Conservation (phyloP, 2,888 invertebrate genomes). For the Lacanobia oleracea region DNA sequence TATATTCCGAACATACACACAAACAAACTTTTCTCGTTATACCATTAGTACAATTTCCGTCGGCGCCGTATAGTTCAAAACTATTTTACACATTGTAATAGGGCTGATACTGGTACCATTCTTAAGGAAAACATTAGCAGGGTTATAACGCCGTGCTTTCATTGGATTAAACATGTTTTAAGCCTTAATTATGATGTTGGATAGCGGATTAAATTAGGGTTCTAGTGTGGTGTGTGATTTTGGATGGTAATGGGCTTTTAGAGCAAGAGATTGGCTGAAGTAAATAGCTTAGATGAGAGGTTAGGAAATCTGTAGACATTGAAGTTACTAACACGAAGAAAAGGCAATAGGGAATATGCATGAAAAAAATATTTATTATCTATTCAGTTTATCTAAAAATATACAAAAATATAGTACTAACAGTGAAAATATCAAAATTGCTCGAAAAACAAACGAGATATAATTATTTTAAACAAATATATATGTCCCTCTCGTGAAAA, state of each 20-base stretch:
- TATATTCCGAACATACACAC: conserved; percentile 36
- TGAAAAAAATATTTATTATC: no score
- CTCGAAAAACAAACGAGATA: no score
- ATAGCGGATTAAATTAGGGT: conserved; percentile 21
- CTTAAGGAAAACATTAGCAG: conserved; percentile 38
- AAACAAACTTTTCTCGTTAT: conserved; percentile 55
- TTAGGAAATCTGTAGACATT: no score
- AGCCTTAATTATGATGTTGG: conserved; percentile 31
- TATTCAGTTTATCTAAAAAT: no score
- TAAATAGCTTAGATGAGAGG: neutral
- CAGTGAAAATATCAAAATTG: no score
- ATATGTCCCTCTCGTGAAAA: no score
- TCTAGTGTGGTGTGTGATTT: conserved; percentile 1
- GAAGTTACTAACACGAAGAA: no score
- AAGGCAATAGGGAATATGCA: no score
- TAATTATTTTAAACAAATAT: no score
- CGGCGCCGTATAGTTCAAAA: conserved; percentile 34
- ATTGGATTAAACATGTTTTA: conserved; percentile 37
- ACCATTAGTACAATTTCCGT: conserved; percentile 51
- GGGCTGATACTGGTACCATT: conserved; percentile 41
- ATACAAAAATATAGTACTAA: no score
- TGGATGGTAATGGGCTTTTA: neutral
- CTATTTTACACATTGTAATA: conserved; percentile 45
- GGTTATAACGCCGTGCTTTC: conserved; percentile 26
- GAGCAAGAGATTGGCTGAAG: conserved; percentile 1